Evolutionary conservation across 2,888 invertebrate genomes (phyloP).

Genomic region (Linnaemya tessellans): DNA sequence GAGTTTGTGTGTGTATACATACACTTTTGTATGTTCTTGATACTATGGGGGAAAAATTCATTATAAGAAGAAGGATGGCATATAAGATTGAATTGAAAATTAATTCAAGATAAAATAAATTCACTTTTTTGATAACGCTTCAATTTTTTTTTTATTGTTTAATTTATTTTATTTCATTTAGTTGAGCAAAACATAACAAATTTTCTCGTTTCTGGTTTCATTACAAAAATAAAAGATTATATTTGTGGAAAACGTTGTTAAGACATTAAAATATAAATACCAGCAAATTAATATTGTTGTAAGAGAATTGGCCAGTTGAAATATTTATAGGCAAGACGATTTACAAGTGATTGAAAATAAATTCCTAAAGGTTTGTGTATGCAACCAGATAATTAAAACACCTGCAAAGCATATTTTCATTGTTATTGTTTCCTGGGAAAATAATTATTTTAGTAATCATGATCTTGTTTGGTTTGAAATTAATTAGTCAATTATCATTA

Average conservation of each 20-base stretch:
- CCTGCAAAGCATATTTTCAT: not conserved
- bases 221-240: conserved; percentile 37
- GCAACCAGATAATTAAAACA: conserved; percentile 17
- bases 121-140: conserved; percentile 65
- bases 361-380: not conserved
- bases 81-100: conserved; percentile 62
- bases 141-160: not conserved
- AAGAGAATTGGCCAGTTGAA: not conserved
- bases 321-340: not conserved
- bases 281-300: conserved; percentile 24
- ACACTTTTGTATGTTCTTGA: not conserved
- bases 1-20: not conserved
- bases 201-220: conserved; percentile 43
- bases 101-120: conserved; percentile 70
- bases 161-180: not conserved
- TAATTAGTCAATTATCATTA: not conserved
- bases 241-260: conserved; percentile 16
- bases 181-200: conserved; percentile 34
- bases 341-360: not conserved
- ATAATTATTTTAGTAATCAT: not conserved
- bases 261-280: not conserved
- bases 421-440: not conserved
- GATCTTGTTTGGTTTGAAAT: not conserved
- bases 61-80: conserved; percentile 14
- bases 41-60: conserved; percentile 14